Evolutionary conservation across 2,888 invertebrate genomes (phyloP).

Genomic region (Clitarchus hookeri): DNA sequence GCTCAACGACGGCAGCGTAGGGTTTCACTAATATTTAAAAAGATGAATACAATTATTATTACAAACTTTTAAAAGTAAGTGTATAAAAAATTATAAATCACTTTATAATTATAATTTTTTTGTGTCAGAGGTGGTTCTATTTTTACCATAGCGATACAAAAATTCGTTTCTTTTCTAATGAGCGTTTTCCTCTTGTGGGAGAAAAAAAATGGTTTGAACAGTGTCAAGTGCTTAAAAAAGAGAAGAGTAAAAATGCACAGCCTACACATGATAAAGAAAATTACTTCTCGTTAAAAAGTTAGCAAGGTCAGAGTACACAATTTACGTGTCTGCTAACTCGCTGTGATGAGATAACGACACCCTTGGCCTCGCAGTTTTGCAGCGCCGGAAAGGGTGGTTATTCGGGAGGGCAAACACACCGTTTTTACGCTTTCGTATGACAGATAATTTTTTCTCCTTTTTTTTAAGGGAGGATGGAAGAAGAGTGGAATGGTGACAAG

Average conservation of each 20-base stretch:
- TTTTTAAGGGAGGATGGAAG: not conserved
- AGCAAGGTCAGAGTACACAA: not conserved
- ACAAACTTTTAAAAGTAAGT: no score
- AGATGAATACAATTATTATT: no score
- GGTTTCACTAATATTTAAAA: no score
- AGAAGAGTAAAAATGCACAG: not conserved
- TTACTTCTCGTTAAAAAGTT: slow-evolving; percentile 9
- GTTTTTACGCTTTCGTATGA: not conserved
- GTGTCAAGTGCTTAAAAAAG: not conserved
- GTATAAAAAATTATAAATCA: no score
- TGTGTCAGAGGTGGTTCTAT: not conserved
- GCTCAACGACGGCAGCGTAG: no score
- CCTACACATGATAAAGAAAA: not conserved
- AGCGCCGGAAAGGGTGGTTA: not conserved
- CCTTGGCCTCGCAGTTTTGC: not conserved
- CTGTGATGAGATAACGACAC: not conserved
- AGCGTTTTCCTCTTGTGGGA: not conserved
- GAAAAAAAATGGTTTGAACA: not conserved
- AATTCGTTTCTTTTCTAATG: not conserved
- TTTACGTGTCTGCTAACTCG: not conserved
- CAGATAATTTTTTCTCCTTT: not conserved
- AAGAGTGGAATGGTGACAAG: not conserved
- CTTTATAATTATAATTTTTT: no score
- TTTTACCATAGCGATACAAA: not conserved
- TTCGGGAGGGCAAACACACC: not conserved